phyloP scores from a whole-genome alignment of 2,797 vertebrate genomes.

The Syngnathus acus region DNA sequence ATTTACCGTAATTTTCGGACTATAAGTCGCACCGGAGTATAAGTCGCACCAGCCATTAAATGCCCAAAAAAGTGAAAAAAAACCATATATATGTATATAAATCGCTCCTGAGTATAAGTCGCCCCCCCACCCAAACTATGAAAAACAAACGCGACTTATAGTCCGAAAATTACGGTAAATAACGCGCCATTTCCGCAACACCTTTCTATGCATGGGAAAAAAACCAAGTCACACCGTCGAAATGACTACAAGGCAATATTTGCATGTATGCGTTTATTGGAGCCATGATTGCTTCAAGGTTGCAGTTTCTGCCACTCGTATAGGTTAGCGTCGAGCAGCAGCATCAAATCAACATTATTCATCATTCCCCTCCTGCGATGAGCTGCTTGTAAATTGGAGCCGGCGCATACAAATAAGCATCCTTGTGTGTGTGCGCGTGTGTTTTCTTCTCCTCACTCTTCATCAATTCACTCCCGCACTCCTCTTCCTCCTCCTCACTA shows the following conservation, averaged over 20 bases:
- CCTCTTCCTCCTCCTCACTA: constrained; percentile 31
- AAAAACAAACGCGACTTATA: too few relatives aligned
- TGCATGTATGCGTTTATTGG: not conserved
- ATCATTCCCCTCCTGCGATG: constrained; percentile 7
- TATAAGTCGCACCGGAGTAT: too few relatives aligned
- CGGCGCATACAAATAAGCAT: constrained; percentile 4
- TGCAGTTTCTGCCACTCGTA: constrained; percentile 6
- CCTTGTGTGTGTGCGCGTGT: not conserved
- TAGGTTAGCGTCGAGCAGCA: not conserved
- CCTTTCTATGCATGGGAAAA: not conserved
- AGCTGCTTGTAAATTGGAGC: constrained; percentile 9
- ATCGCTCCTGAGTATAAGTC: too few relatives aligned
- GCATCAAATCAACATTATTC: constrained; percentile 6
- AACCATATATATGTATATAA: too few relatives aligned
- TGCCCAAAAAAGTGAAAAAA: too few relatives aligned
- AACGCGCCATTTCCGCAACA: not conserved
- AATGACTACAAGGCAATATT: not conserved
- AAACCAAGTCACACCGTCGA: not conserved
- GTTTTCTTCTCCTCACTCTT: constrained; percentile 13
- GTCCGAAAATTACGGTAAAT: too few relatives aligned
- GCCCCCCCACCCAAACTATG: too few relatives aligned
- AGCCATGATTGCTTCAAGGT: not conserved
- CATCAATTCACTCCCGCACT: constrained; percentile 32
- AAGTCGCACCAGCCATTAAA: too few relatives aligned
- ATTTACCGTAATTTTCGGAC: too few relatives aligned